Percentiles rank a stretch among this genome's conserved stretches.
phyloP scores from a whole-genome alignment of 2,888 invertebrate species.

The Acrobeloides nanus region DNA sequence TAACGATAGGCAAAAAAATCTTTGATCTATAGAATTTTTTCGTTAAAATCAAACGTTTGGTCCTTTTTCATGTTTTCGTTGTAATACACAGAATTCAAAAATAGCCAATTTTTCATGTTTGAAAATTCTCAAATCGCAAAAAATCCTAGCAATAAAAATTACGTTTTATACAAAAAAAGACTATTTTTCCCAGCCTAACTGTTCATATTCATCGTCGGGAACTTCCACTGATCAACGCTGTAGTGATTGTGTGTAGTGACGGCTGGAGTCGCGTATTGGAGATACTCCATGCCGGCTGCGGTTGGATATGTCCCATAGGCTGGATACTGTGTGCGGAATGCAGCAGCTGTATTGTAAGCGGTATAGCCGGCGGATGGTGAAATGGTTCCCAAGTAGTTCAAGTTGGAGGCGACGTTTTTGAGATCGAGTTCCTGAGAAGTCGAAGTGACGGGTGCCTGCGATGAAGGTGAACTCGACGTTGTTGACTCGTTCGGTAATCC shows the following conservation, averaged over 20 bases:
- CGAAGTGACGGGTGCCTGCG: not conserved
- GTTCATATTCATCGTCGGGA: too few relatives aligned
- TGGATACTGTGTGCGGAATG: conserved; percentile 14
- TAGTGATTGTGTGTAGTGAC: not conserved
- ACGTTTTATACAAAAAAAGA: too few relatives aligned
- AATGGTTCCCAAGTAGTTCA: conserved; percentile 7
- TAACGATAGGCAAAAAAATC: too few relatives aligned
- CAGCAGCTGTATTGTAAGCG: conserved; percentile 7
- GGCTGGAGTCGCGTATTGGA: conserved; percentile 1
- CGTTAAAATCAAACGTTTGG: too few relatives aligned
- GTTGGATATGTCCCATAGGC: conserved; percentile 7
- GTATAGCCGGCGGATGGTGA: conserved; percentile 8
- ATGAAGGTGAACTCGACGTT: not conserved
- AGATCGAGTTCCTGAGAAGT: conserved; percentile 4
- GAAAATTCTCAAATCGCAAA: too few relatives aligned
- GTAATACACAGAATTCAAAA: too few relatives aligned
- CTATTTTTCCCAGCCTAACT: too few relatives aligned
- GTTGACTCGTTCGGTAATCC: not conserved
- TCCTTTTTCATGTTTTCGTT: too few relatives aligned
- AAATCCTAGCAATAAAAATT: too few relatives aligned
- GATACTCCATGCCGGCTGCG: conserved; percentile 9
- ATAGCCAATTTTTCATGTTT: too few relatives aligned
- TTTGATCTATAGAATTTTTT: too few relatives aligned
- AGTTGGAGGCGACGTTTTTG: conserved; percentile 8
- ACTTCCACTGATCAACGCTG: conserved; percentile 1